Base-by-base conservation (phyloP, 2,113 vertebrate genomes). In the Cyanoliseus patagonus region DNA sequence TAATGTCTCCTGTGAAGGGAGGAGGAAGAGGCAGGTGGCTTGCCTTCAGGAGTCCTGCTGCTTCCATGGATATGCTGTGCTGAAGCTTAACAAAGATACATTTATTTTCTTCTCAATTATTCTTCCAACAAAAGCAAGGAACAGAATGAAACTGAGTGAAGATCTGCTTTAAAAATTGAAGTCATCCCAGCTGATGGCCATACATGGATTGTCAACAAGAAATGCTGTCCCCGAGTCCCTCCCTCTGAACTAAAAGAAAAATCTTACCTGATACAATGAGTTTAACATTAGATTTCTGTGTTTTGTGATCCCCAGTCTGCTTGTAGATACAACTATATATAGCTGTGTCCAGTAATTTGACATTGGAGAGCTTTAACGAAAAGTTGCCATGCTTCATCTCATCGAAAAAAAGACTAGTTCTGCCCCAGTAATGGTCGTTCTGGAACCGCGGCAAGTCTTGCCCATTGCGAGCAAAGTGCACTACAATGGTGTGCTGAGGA, bases 321-420 rank as follows among this genome's bases (percentile, higher is more conserved):
- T 2, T 96, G 82, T 92, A 95, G 66, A 96, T 95, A 74, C 96
- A 96, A n/a, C 9, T 59, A 8, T 97, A 97, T 13, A 63, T 59
- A 69, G 49, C 91, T 31, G 25, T 0, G 2, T 97, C 96, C 25
- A 0, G 0, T 57, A 73, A 47, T 5, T 84, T 83, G 59, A 95
- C 83, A 4, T 53, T 66, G 53, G 95, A 94, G 70, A 97, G 69
- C 88, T 70, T 94, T 76, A 97, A 79, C 53, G 96, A 97, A 17
- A 97, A 46, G 77, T 97, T 97, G 44, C 96, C 96, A 0, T 82
- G 17, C 66, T 83, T 73, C 83, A 96, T 86, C 86, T 97, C 47
- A 22, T 95, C 88, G n/a, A 13, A 49, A 49, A 97, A 97, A 57
- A 97, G 88, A 11, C 92, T 94, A 17, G 96, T 96, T 94, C 96